phyloP scores from a whole-genome alignment of 2,113 vertebrate species.

The Leptocoma aspasia region DNA sequence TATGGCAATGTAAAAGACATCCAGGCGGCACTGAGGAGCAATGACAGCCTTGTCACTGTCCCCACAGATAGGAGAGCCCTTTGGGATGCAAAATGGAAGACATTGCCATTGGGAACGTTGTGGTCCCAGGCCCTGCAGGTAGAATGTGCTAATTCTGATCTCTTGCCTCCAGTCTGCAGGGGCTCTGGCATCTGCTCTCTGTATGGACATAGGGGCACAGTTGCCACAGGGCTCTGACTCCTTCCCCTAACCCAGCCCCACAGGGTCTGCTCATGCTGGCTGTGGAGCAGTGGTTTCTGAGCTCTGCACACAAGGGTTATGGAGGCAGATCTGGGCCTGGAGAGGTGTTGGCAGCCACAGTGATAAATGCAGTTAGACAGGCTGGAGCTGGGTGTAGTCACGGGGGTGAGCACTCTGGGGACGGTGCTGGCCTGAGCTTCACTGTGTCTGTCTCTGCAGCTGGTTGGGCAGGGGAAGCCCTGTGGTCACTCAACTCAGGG shows the following conservation, averaged over 20 bases:
- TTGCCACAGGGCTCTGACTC: background rate
- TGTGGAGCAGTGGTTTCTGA: background rate
- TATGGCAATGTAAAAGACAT: background rate
- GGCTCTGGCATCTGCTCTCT: rapidly evolving
- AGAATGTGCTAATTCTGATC: background rate
- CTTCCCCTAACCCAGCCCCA: background rate
- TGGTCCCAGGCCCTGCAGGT: background rate
- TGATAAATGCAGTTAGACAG: slow-evolving; percentile 48
- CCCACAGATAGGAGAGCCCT: background rate
- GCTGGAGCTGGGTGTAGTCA: slow-evolving; percentile 10
- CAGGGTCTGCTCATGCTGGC: background rate
- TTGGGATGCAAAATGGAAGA: background rate
- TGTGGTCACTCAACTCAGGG: background rate
- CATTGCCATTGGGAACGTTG: background rate
- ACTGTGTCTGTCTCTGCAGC: background rate
- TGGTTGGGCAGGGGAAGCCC: background rate
- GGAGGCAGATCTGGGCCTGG: background rate
- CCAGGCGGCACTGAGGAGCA: background rate
- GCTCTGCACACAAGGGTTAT: background rate
- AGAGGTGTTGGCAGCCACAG: background rate
- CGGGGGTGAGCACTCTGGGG: background rate
- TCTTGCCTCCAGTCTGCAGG: background rate
- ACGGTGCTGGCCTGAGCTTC: background rate
- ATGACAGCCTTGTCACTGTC: background rate
- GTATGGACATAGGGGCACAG: rapidly evolving